Evolutionary conservation across 2,888 invertebrate species (phyloP).

Genomic region (Zhuqinia jingwanae): DNA sequence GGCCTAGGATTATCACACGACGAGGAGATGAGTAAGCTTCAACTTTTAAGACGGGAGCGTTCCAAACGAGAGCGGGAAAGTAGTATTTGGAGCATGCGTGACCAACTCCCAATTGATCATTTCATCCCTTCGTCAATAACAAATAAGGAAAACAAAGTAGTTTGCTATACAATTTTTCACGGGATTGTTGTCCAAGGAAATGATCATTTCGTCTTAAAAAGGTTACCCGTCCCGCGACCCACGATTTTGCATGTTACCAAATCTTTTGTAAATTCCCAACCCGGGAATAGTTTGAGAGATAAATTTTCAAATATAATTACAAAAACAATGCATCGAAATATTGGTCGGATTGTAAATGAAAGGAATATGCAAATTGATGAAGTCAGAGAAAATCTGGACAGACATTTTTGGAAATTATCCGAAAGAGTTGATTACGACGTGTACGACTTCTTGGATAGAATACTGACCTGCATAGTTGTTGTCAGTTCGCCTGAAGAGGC

Average conservation of each 20-base stretch:
- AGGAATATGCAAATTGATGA: not conserved
- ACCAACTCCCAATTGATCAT: constrained; percentile 45
- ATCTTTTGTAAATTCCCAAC: not conserved
- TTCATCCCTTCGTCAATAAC: constrained; percentile 45
- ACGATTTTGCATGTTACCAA: constrained; percentile 37
- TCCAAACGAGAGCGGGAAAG: constrained; percentile 13
- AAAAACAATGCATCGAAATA: constrained; percentile 12
- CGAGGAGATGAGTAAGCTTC: constrained; percentile 32
- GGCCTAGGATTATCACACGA: constrained; percentile 47
- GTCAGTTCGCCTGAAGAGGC: constrained; percentile 37
- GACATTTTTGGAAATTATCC: constrained; percentile 35
- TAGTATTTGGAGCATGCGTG: not conserved
- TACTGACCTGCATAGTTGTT: constrained; percentile 63
- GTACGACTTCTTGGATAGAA: constrained; percentile 71
- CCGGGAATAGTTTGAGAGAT: constrained; percentile 27
- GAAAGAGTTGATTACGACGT: constrained; percentile 64
- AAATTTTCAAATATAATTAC: constrained; percentile 31
- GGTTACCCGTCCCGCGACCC: constrained; percentile 68
- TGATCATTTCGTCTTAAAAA: constrained; percentile 60
- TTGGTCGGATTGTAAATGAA: constrained; percentile 8
- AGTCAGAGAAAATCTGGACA: not conserved
- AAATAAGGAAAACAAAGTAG: not conserved
- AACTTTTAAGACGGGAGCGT: constrained; percentile 36
- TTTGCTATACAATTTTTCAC: constrained; percentile 51
- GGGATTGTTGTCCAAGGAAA: constrained; percentile 63